phyloP scores from a whole-genome alignment of 2,888 invertebrate species.

The Agriopis aurantiaria region DNA sequence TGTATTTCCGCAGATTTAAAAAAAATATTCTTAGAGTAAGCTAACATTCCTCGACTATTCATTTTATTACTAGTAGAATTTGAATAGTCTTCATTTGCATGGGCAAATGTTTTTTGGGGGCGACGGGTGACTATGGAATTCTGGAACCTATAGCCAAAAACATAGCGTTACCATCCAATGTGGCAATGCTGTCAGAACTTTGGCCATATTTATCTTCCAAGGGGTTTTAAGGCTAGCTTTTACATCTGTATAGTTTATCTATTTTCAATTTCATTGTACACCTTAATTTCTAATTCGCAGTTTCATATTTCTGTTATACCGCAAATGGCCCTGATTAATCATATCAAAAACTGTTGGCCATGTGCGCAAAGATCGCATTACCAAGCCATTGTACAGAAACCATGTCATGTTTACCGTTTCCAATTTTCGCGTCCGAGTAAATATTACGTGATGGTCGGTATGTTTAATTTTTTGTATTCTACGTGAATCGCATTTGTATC shows the following conservation, averaged over 20 bases:
- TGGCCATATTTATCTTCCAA: too few species aligned
- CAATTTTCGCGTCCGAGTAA: slow-evolving; percentile 19
- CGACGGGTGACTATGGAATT: too few species aligned
- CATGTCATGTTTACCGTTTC: slow-evolving; percentile 30
- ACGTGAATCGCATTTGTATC: slow-evolving; percentile 31
- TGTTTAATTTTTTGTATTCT: slow-evolving; percentile 25
- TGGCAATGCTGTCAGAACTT: too few species aligned
- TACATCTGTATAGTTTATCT: too few species aligned
- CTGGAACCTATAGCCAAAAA: too few species aligned
- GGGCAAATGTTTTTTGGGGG: too few species aligned
- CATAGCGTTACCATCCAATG: too few species aligned
- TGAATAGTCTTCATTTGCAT: background rate
- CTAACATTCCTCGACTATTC: slow-evolving; percentile 4
- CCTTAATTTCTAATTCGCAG: too few species aligned
- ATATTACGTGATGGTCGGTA: slow-evolving; percentile 29
- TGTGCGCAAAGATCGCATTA: slow-evolving; percentile 24
- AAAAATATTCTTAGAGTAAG: slow-evolving; percentile 24
- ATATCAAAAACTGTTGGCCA: slow-evolving; percentile 25
- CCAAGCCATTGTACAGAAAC: slow-evolving; percentile 21
- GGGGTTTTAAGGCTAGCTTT: too few species aligned
- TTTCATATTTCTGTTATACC: background rate
- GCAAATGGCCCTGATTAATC: slow-evolving; percentile 10
- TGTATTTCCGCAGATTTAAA: slow-evolving; percentile 34
- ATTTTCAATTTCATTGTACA: too few species aligned
- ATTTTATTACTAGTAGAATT: background rate